A percentile compares a stretch with the other conserved stretches of the same genome.
These are phyloP conservation scores for Athrips mouffetella DNA, from an alignment of 2,888 invertebrate genomes.

Conservation along the genomic window DNA sequence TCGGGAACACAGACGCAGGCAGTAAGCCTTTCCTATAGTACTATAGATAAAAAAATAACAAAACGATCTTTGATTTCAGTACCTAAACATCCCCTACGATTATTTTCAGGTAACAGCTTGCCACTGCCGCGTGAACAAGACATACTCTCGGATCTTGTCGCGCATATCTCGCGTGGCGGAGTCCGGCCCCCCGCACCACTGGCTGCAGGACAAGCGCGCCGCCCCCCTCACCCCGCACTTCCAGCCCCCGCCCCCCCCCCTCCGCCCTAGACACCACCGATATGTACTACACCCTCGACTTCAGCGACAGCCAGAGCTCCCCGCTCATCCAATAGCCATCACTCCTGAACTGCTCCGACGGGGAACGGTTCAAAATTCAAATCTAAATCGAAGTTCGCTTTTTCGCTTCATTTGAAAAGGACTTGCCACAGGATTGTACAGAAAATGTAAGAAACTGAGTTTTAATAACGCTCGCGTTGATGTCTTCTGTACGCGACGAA, in stretches of 20 bases:
- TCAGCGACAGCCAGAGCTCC: conserved; percentile 86
- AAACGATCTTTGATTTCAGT: no score
- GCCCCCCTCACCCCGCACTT: conserved; percentile 37
- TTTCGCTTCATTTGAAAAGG: background rate
- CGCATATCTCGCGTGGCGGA: conserved; percentile 66
- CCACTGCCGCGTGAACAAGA: conserved; percentile 88
- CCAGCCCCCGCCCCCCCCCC: conserved; percentile 55
- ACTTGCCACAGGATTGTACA: background rate
- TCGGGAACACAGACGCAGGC: no score
- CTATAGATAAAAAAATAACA: background rate
- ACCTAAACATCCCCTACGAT: background rate
- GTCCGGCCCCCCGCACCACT: conserved; percentile 69
- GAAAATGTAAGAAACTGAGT: background rate
- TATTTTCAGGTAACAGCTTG: conserved; percentile 84
- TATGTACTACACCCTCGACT: conserved; percentile 88
- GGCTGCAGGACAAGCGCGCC: conserved; percentile 79
- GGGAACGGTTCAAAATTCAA: conserved; percentile 71
- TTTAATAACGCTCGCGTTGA: background rate
- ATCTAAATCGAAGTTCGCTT: conserved; percentile 39
- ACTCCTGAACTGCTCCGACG: conserved; percentile 68
- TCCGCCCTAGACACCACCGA: conserved; percentile 82
- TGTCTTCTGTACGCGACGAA: background rate
- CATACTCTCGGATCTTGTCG: conserved; percentile 82
- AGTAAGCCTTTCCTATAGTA: no score
- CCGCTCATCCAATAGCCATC: conserved; percentile 84